Conservation (phyloP, 2,888 invertebrate species). For the Drosophila anomalata region DNA sequence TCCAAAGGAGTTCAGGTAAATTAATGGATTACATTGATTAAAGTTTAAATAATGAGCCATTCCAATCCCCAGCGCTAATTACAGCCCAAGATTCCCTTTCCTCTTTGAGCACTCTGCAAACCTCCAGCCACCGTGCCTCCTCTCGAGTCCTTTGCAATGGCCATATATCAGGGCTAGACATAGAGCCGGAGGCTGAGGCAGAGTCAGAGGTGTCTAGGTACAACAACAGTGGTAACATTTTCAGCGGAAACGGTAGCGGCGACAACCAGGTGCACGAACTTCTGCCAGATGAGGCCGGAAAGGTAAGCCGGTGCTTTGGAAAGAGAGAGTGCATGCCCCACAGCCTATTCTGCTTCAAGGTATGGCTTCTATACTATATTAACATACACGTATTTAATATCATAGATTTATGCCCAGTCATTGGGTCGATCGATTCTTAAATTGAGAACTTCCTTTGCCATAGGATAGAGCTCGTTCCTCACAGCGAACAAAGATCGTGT, state of each 20-base stretch:
- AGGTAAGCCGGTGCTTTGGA: constrained; percentile 88
- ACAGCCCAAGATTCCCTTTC: constrained; percentile 73
- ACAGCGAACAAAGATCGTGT: constrained; percentile 12
- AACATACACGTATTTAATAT: constrained; percentile 84
- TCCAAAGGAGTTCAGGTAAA: constrained; percentile 83
- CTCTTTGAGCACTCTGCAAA: constrained; percentile 71
- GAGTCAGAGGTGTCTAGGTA: constrained; percentile 51
- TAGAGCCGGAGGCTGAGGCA: constrained; percentile 13
- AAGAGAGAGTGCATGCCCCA: constrained; percentile 93
- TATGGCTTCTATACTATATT: constrained; percentile 85
- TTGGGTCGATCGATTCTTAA: constrained; percentile 26
- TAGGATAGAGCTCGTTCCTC: constrained; percentile 42
- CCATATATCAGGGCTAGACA: constrained; percentile 48
- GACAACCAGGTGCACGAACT: constrained; percentile 66
- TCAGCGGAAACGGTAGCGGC: constrained; percentile 32
- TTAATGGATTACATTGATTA: not conserved
- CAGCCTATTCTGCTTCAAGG: constrained; percentile 94
- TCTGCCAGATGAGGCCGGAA: constrained; percentile 82
- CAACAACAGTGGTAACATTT: constrained; percentile 41
- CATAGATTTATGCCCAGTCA: constrained; percentile 62
- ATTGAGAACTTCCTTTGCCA: constrained; percentile 38
- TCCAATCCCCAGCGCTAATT: constrained; percentile 52
- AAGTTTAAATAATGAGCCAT: not conserved
- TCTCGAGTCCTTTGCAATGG: constrained; percentile 62
- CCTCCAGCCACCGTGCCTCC: constrained; percentile 60